Base-by-base conservation (phyloP, 2,888 invertebrate genomes). In the Dermolepida albohirtum region DNA sequence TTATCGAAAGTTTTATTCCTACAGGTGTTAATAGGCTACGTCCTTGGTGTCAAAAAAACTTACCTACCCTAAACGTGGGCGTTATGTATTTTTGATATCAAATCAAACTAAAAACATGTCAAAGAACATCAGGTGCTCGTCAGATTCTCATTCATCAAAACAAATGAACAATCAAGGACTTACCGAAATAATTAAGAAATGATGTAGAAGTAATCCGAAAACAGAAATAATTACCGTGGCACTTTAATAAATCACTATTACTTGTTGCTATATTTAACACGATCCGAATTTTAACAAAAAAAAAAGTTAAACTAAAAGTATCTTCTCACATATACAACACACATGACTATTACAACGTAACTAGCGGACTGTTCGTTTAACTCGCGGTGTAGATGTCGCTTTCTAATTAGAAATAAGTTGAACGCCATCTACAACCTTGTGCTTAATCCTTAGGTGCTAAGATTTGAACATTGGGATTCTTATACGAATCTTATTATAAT, bases 21-120 rank as follows among this genome's bases (percentile, higher is more conserved):
- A 77, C 76, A 77, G 76, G 77, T 77, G 75, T 73, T 72, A 66
- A 66, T 66, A 71, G 17, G 29, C n/a, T 43, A 71, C 70, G 76
- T 72, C 75, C 75, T 77, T 76, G 73, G 72, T 71, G 70, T 70
- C 39, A 47, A 54, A 71, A 74, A 69, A 71, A 75, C 75, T 75
- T 72, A 75, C 71, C 73, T 74, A 73, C 73, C 73, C 73, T 71
- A 72, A 70, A 67, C 64, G 73, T 72, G 74, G 75, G 74, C 75
- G 75, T 73, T 47, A 17, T 40, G 64, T 55, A 59, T 41, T 66
- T 47, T 34, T 65, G 11, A 49, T 47, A 62, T 47, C 22, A 62
- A 62, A 54, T 54, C 34, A n/a, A 12, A 11, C 54, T n/a, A 14
- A 49, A 14, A 62, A 44, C 44, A 59, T 47, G 16, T 49, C 49